These are phyloP conservation scores for Chloromyia formosa DNA, from an alignment of 2,888 invertebrate species.

Conservation along the genomic window DNA sequence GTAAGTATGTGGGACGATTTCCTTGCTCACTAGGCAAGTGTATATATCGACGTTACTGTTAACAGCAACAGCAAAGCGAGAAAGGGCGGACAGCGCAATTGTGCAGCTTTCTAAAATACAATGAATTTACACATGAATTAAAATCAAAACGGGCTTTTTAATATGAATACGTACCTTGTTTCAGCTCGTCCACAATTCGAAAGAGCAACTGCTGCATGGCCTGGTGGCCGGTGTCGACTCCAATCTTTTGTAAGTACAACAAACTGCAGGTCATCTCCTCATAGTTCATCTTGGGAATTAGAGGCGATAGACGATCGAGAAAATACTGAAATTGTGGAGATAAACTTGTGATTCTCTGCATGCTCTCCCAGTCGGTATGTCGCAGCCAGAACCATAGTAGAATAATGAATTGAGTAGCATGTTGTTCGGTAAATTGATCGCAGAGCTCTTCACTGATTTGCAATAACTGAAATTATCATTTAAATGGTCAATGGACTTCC, in stretches of 20 bases:
- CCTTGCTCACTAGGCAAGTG: conserved; percentile 60
- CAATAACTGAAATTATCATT: conserved; percentile 40
- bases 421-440: conserved; percentile 14
- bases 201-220: conserved; percentile 60
- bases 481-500: no score
- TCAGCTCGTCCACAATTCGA: conserved; percentile 55
- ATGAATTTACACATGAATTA: no score
- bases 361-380: not conserved
- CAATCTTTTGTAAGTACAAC: conserved; percentile 65
- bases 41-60: conserved; percentile 61
- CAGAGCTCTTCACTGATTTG: conserved; percentile 1
- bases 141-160: not conserved
- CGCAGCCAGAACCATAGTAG: conserved; percentile 11
- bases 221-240: conserved; percentile 57
- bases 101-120: conserved; percentile 52
- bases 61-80: conserved; percentile 63
- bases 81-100: conserved; percentile 60
- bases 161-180: conserved; percentile 49
- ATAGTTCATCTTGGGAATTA: conserved; percentile 58
- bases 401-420: conserved; percentile 20
- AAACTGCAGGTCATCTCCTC: conserved; percentile 63
- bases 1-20: conserved; percentile 62
- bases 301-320: conserved; percentile 30
- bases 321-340: not conserved
- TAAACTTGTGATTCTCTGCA: no score